phyloP scores from a whole-genome alignment of 2,797 vertebrate genomes.

The Hippocampus kuda region DNA sequence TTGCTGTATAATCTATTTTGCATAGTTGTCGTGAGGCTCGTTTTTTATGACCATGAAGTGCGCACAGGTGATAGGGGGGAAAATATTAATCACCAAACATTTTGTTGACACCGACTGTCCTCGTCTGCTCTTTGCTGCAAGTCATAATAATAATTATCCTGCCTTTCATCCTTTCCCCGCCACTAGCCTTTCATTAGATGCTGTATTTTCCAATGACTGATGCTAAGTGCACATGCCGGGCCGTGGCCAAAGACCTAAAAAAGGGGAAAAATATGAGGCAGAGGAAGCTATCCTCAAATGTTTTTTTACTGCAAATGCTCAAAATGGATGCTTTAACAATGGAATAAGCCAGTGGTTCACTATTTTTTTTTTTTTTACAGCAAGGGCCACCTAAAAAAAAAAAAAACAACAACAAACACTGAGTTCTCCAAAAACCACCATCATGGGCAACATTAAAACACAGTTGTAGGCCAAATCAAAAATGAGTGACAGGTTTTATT shows the following conservation, averaged over 20 bases:
- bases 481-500: background rate
- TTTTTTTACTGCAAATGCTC: background rate
- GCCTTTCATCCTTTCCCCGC: conserved; percentile 43
- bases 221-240: background rate
- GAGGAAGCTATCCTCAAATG: background rate
- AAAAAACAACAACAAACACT: background rate
- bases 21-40: conserved; percentile 39
- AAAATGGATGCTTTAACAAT: background rate
- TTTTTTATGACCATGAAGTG: conserved; percentile 34
- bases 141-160: conserved; percentile 65
- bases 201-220: conserved; percentile 16
- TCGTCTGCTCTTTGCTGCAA: conserved; percentile 47
- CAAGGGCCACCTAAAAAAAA: background rate
- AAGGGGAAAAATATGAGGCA: background rate
- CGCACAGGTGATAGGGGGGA: conserved; percentile 43
- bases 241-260: background rate
- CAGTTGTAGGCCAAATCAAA: background rate
- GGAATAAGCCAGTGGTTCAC: background rate
- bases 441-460: background rate
- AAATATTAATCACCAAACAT: conserved; percentile 57
- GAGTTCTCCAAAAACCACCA: background rate
- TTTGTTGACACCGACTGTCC: conserved; percentile 54
- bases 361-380: background rate
- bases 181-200: conserved; percentile 42
- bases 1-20: conserved; percentile 34